Evolutionary conservation across 2,888 invertebrate genomes (phyloP), one percentile per base, ranked within the genome.

Genomic region (Eilema depressum): DNA sequence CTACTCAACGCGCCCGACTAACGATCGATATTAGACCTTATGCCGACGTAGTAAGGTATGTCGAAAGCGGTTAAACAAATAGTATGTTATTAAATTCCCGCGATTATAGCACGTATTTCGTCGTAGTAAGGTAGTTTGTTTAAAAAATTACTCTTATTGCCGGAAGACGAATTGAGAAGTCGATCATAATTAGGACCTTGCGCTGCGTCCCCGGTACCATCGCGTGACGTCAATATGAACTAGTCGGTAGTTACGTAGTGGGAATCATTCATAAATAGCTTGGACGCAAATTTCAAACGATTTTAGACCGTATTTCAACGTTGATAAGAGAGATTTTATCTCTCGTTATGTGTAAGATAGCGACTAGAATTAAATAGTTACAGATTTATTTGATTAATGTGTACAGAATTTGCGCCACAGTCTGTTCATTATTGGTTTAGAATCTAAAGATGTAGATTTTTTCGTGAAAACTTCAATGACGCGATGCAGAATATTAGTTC

Each of bases 1-100:
- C 92, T 97, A 68, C 92, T 97, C 63, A 97, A 97, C 82, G 97
- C 96, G 63, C 96, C 97, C 17, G 97, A 97, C 86, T 97, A 96
- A 96, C 26, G 76, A 76, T 74, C 75, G 33, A 81, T 71, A 63
- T 26, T 74, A 69, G 75, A 63, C 70, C 65, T 75, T 82, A 74
- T 75, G 53, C 62, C 56, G 8, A 65, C 33, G 30, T 17, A 69
- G 26, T 65, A 57, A 63, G 56, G 56, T 56, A 66, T 33, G 33
- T 64, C 63, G 25, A 63, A 17, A 28, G 26, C 8, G 47, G 26
- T 64, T 17, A 8, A 28, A 64, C 7, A 62, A 63, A 41, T 47
- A 33, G 33, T 20, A 56, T 33, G 23, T 57, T 33, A 17, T 33
- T 5, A 33, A 33, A 20, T 56, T 30, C 4, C 23, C 23, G 33